Conservation (phyloP, 2,113 vertebrate genomes). For the Phaethon lepturus region DNA sequence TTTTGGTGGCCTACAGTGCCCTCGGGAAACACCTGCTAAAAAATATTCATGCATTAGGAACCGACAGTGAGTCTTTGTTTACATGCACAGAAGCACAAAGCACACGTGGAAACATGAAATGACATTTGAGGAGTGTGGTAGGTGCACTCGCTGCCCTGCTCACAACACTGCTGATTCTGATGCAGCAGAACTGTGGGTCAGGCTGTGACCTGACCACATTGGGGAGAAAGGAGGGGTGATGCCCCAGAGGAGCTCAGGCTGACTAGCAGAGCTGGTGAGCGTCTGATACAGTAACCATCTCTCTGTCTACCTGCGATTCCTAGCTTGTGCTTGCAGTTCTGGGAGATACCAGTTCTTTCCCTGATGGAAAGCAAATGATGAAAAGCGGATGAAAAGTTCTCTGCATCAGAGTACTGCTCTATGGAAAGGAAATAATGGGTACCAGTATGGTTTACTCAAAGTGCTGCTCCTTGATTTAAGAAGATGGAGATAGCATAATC, state of each 20-base stretch:
- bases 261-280: not conserved
- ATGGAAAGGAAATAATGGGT: not conserved
- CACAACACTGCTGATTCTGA: fast-evolving
- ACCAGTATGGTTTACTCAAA: not conserved
- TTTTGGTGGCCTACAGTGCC: not conserved
- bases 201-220: fast-evolving
- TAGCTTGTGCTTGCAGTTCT: not conserved
- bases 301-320: not conserved
- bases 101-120: not conserved
- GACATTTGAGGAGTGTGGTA: not conserved
- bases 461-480: not conserved
- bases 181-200: not conserved
- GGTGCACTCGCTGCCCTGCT: not conserved
- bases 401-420: not conserved
- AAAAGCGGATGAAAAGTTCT: not conserved
- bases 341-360: too few species aligned
- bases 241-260: not conserved
- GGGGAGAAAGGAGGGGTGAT: not conserved
- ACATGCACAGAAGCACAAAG: not conserved
- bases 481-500: not conserved
- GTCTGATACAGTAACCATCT: not conserved
- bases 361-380: not conserved
- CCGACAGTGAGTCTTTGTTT: not conserved
- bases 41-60: not conserved
- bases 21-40: not conserved